Conservation (phyloP, 2,888 invertebrate genomes). For the Mythimna pallens region DNA sequence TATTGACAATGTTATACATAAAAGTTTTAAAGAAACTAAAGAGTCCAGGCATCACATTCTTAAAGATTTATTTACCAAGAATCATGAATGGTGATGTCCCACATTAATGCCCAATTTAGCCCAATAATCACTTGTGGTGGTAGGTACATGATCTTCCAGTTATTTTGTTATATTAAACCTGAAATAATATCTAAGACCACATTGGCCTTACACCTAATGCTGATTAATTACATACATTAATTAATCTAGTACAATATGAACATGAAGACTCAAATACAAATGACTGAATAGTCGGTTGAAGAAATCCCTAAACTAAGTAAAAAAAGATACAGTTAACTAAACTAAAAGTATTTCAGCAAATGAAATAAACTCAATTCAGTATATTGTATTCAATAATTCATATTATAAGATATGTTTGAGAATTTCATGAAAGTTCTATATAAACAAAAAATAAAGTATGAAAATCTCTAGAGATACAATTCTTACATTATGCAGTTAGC, state of each 20-base stretch:
- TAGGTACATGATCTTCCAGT: slow-evolving; percentile 78
- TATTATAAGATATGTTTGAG: slow-evolving; percentile 56
- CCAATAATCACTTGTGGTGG: slow-evolving; percentile 80
- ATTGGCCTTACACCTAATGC: slow-evolving; percentile 72
- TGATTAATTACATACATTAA: slow-evolving; percentile 73
- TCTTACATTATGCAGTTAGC: slow-evolving; percentile 71
- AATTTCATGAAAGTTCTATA: slow-evolving; percentile 58
- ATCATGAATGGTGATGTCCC: slow-evolving; percentile 76
- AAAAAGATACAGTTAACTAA: slow-evolving; percentile 53
- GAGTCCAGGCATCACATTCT: slow-evolving; percentile 70
- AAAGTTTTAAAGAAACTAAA: slow-evolving; percentile 54
- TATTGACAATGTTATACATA: slow-evolving; percentile 63
- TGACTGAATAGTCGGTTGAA: slow-evolving; percentile 51
- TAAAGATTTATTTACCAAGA: slow-evolving; percentile 80
- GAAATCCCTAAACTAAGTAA: slow-evolving; percentile 52
- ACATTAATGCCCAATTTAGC: slow-evolving; percentile 84
- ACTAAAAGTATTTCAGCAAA: slow-evolving; percentile 64
- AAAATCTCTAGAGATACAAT: slow-evolving; percentile 63
- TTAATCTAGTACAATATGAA: slow-evolving; percentile 63
- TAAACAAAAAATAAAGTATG: slow-evolving; percentile 61
- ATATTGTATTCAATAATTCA: slow-evolving; percentile 66
- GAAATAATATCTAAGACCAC: slow-evolving; percentile 83
- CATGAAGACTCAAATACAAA: slow-evolving; percentile 58
- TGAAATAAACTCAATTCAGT: slow-evolving; percentile 67
- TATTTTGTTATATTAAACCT: slow-evolving; percentile 78